phyloP scores from a whole-genome alignment of 2,113 vertebrate genomes.

The Phalacrocorax brasilianus region DNA sequence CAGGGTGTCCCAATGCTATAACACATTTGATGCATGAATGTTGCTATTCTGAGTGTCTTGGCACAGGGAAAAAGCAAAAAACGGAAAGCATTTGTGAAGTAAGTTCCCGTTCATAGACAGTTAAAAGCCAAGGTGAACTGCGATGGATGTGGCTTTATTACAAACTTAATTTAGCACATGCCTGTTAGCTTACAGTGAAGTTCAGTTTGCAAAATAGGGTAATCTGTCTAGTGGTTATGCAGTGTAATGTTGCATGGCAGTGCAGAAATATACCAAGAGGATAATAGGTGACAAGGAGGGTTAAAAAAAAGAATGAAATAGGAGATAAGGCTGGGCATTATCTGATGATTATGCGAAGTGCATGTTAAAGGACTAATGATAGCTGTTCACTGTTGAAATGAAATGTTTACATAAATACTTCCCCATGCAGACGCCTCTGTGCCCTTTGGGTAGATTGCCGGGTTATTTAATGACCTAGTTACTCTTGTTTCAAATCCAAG shows the following conservation, averaged over 20 bases:
- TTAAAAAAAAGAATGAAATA: not conserved
- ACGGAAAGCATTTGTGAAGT: not conserved
- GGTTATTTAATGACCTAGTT: conserved; percentile 11
- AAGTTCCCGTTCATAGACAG: not conserved
- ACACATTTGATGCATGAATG: not conserved
- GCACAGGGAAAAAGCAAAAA: not conserved
- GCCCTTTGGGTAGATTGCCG: not conserved
- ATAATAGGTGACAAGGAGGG: not conserved
- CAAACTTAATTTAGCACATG: not conserved
- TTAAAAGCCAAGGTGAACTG: not conserved
- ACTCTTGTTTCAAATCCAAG: not conserved
- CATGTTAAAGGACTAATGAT: not conserved
- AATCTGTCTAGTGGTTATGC: not conserved
- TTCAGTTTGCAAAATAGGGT: not conserved
- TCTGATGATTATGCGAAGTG: not conserved
- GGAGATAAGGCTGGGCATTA: not conserved
- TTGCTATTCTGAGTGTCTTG: not conserved
- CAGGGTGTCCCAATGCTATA: not conserved
- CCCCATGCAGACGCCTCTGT: not conserved
- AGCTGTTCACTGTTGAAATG: not conserved
- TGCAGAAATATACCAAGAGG: not conserved
- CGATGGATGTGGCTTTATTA: not conserved
- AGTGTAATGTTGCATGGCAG: not conserved
- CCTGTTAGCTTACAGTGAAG: not conserved
- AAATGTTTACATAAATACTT: not conserved